These are phyloP conservation scores for Campylomormyrus numenius DNA, from an alignment of 2,113 vertebrate species.

Conservation along the genomic window DNA sequence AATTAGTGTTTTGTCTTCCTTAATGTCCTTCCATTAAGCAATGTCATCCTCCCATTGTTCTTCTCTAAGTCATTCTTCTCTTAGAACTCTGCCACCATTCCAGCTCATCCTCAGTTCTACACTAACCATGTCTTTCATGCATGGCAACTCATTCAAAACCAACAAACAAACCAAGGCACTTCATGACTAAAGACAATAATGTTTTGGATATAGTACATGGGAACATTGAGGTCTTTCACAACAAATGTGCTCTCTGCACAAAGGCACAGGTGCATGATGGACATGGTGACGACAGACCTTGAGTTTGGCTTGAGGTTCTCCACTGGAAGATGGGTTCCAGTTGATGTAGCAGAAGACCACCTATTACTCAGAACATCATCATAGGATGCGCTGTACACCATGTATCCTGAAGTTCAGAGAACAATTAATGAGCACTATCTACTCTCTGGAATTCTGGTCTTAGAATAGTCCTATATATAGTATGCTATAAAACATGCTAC, in stretches of 20 bases:
- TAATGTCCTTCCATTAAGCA: background rate
- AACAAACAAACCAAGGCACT: background rate
- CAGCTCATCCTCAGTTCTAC: background rate
- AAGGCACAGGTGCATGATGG: background rate
- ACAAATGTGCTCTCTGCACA: background rate
- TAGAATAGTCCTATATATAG: background rate
- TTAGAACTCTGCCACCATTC: background rate
- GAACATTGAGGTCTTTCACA: background rate
- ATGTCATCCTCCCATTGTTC: background rate
- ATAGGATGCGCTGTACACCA: constrained; percentile 92
- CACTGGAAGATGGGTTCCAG: constrained; percentile 77
- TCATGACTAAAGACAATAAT: background rate
- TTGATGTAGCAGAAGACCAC: constrained; percentile 75
- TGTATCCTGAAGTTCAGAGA: constrained; percentile 67
- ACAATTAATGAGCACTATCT: background rate
- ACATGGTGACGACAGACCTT: constrained; percentile 59
- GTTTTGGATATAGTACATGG: background rate
- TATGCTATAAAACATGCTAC: background rate
- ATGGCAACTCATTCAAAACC: background rate
- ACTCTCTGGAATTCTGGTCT: background rate
- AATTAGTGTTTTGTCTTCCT: background rate
- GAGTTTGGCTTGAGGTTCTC: constrained; percentile 98
- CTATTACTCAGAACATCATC: constrained; percentile 90
- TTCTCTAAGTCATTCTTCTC: background rate
- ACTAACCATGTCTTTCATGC: background rate